These are phyloP conservation scores for Poeciliopsis presidionis DNA, from an alignment of 2,797 vertebrate genomes.

Conservation along the genomic window DNA sequence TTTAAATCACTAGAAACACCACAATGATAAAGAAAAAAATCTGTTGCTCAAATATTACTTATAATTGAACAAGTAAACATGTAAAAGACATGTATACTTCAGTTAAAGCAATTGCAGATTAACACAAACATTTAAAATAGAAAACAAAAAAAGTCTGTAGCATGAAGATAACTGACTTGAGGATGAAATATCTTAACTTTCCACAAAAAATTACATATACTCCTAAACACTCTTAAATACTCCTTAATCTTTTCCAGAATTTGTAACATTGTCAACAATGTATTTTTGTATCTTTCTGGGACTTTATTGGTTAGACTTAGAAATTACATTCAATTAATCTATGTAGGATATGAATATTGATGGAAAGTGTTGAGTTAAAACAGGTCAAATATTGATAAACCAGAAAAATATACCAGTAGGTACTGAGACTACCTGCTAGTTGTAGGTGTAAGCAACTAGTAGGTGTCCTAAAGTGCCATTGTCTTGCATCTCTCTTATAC, in stretches of 20 bases:
- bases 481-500: no score
- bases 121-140: neutral
- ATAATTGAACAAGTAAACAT: neutral
- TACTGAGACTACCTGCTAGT: no score
- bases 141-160: neutral
- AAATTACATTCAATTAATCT: no score
- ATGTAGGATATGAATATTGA: no score
- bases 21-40: slow-evolving; percentile 7
- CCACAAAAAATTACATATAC: no score
- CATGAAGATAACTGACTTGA: neutral
- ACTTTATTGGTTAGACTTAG: no score
- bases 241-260: neutral
- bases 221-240: no score
- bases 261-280: neutral
- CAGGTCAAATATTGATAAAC: neutral
- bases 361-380: no score
- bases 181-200: neutral
- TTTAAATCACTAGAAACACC: neutral
- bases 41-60: neutral
- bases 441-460: no score
- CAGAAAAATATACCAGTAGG: neutral
- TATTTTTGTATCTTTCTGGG: neutral
- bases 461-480: no score
- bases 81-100: neutral
- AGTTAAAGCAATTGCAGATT: neutral